Conservation (phyloP, 2,113 vertebrate genomes). For the Oxyruncus cristatus region DNA sequence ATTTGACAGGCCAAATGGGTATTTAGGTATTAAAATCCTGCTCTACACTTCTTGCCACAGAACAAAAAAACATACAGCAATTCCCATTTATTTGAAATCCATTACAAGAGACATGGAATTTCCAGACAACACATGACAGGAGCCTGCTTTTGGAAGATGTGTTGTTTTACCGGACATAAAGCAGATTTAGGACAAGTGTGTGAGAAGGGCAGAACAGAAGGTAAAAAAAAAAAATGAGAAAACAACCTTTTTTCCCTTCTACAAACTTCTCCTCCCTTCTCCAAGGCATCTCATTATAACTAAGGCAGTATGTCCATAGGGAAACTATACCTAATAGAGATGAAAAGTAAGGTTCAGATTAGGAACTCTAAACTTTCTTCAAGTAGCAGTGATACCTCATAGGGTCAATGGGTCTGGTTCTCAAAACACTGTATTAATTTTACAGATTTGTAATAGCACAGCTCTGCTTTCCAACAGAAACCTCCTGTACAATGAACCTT, state of each 20-base stretch:
- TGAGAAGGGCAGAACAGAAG: neutral
- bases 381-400: neutral
- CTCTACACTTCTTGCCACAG: neutral
- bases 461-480: neutral
- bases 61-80: neutral
- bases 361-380: neutral
- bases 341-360: neutral
- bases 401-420: rapidly evolving
- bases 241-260: neutral
- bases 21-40: neutral
- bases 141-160: neutral
- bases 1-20: neutral
- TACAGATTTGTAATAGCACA: neutral
- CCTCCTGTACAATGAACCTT: neutral
- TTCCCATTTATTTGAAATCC: neutral
- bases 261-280: neutral
- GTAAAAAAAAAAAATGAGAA: neutral
- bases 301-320: neutral
- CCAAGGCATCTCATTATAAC: neutral
- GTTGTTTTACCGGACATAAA: neutral
- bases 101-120: neutral
- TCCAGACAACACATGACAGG: neutral
- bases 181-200: neutral
- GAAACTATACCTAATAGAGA: neutral
- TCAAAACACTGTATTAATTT: neutral